phyloP scores from a whole-genome alignment of 2,797 vertebrate species.

The Merluccius polli region DNA sequence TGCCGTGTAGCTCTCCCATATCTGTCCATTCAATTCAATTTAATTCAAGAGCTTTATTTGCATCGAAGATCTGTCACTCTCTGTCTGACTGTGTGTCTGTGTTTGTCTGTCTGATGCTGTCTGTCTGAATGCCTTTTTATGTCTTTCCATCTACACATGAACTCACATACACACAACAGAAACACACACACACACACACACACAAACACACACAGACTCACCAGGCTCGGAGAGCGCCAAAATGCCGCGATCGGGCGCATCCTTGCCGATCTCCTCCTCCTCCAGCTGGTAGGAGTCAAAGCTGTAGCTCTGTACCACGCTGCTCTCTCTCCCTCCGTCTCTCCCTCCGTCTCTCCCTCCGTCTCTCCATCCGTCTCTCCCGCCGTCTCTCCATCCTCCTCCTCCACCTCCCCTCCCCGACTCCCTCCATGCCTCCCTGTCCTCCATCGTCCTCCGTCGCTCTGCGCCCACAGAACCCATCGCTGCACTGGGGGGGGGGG shows the following conservation, averaged over 20 bases:
- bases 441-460: conserved; percentile 76
- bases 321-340: conserved; percentile 48
- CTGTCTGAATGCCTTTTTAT: not conserved
- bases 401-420: conserved; percentile 58
- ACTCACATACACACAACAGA: no score
- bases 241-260: conserved; percentile 77
- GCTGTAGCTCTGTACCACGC: conserved; percentile 90
- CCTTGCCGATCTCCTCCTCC: conserved; percentile 79
- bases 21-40: not conserved
- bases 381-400: conserved; percentile 25
- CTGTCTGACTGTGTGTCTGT: not conserved
- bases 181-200: not conserved
- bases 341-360: conserved; percentile 45
- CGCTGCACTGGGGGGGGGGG: conserved; percentile 12
- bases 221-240: conserved; percentile 84
- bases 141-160: not conserved
- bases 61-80: no score
- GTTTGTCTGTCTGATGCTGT: conserved; percentile 1
- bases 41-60: no score
- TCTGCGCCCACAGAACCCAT: conserved; percentile 83
- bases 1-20: no score
- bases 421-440: conserved; percentile 56
- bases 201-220: conserved; percentile 56
- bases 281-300: conserved; percentile 92
- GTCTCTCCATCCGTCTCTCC: conserved; percentile 54